These are phyloP conservation scores for Agrypnus murinus DNA, from an alignment of 2,888 invertebrate genomes.

Conservation along the genomic window DNA sequence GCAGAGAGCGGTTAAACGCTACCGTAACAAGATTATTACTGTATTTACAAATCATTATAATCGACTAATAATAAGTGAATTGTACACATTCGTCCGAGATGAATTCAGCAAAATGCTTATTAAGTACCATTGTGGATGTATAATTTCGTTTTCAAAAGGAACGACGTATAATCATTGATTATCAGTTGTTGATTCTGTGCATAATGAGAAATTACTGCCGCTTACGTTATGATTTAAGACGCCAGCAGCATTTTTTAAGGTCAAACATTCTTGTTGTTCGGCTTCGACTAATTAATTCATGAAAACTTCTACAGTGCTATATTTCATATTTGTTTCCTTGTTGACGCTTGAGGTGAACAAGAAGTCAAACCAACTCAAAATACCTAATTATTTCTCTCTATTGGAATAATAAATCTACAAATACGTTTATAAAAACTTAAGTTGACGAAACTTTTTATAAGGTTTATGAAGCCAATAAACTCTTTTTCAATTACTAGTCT, in stretches of 20 bases:
- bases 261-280: background rate
- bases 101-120: conserved; percentile 35
- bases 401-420: no score
- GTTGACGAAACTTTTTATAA: no score
- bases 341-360: no score
- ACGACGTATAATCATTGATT: conserved; percentile 34
- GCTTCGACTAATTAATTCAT: no score
- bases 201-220: conserved; percentile 26
- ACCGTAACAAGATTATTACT: conserved; percentile 43
- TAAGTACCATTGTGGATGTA: conserved; percentile 35
- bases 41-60: conserved; percentile 47
- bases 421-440: no score
- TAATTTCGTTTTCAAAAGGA: conserved; percentile 32
- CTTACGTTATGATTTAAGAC: background rate
- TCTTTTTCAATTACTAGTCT: no score
- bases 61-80: conserved; percentile 41
- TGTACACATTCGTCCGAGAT: conserved; percentile 33
- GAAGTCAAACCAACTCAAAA: no score
- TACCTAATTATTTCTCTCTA: no score
- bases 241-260: background rate
- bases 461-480: no score
- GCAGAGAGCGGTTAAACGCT: conserved; percentile 30
- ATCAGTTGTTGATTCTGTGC: conserved; percentile 32
- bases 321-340: no score
- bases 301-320: no score